Evolutionary conservation across 1,140 invertebrate species (phyloP), one percentile per base, ranked within the genome.

Genomic region (Drosophila orosa): DNA sequence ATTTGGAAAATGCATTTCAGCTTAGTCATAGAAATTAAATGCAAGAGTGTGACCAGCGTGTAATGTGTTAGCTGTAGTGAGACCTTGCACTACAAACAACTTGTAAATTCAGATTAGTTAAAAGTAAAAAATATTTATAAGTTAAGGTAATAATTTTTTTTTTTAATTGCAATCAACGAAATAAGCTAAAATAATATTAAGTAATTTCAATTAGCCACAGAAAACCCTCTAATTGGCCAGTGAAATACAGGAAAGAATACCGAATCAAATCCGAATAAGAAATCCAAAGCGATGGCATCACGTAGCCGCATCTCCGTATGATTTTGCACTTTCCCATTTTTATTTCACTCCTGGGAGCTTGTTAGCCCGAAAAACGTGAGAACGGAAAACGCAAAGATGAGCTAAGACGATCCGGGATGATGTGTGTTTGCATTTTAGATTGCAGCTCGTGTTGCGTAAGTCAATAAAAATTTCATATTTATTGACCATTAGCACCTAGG

Each of bases 401-500:
- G 56, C 66, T 50, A 62, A 56, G 67, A 75, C 54, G 69, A 55
- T 61, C 29, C 35, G 31, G 47, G 27, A 63, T 72, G 65, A 71
- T 74, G 59, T 75, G 71, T 87, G 76, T 80, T 61, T 74, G 76
- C 72, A 89, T 87, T 84, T 89, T 87, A 87, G 86, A 87, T 87
- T 73, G 33, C 62, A 47, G 37, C 67, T 48, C 82, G 74, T 74
- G 59, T 89, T 87, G 84, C 84, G 84, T 89, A 74, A 80, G 63
- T 89, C 73, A 66, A 87, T 87, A 80, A 87, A 87, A 87, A 80
- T 89, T 89, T 80, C 84, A 87, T 87, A 89, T 89, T 89, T 84
- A 89, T 89, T 89, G 84, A 87, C 84, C 84, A 87, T 87, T 87
- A 87, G 62, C 83, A 86, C 83, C 79, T 86, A 54, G 75, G 57